Conservation (phyloP, 1,140 invertebrate genomes). For the Amphibalanus amphitrite region DNA sequence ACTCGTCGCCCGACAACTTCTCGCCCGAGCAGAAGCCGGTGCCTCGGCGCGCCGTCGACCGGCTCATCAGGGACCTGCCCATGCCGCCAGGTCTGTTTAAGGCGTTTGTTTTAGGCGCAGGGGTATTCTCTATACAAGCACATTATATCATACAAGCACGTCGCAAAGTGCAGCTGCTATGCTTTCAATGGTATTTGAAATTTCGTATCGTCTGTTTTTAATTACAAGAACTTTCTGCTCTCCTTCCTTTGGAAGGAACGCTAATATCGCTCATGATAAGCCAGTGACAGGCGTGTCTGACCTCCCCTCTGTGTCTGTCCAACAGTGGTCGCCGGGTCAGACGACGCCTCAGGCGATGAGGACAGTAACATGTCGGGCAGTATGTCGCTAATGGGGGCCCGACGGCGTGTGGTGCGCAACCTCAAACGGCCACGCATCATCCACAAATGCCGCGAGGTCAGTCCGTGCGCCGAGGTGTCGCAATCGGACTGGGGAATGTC, state of each 20-base stretch:
- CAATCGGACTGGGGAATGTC: too few species aligned
- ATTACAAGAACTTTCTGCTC: too few species aligned
- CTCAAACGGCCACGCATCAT: not conserved
- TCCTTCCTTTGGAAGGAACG: too few species aligned
- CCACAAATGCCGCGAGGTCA: not conserved
- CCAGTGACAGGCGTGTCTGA: not conserved
- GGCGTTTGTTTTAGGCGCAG: constrained; percentile 4
- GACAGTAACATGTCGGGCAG: constrained; percentile 25
- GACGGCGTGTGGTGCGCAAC: not conserved
- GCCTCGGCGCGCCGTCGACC: constrained; percentile 23
- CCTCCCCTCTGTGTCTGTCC: constrained; percentile 5
- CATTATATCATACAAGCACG: too few species aligned
- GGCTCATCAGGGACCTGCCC: constrained; percentile 63
- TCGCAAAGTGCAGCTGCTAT: too few species aligned
- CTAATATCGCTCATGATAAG: too few species aligned
- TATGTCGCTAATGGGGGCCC: not conserved
- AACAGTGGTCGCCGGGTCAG: constrained; percentile 46
- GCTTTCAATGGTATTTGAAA: too few species aligned
- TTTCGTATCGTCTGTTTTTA: too few species aligned
- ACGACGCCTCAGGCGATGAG: constrained; percentile 56
- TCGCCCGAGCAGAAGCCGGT: constrained; percentile 14
- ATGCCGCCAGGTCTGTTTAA: constrained; percentile 55
- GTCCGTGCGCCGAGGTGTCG: not conserved
- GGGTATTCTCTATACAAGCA: not conserved
- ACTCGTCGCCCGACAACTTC: constrained; percentile 16